A percentile compares a stretch with the other conserved stretches of the same genome.
These are phyloP conservation scores for Chelmon rostratus DNA, from an alignment of 2,797 vertebrate genomes.

Conservation along the genomic window DNA sequence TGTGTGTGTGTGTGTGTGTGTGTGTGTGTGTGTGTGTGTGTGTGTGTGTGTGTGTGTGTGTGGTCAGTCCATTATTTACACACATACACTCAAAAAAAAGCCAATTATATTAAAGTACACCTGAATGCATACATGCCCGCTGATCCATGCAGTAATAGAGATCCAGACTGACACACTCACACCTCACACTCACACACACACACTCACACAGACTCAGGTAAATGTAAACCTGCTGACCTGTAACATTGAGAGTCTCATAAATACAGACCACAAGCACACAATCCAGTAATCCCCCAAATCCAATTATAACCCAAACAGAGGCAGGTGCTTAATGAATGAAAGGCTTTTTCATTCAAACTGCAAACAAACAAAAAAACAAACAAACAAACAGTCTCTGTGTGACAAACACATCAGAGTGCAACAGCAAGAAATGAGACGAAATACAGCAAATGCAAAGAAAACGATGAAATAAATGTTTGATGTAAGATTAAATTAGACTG, in stretches of 20 bases:
- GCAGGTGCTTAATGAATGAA: slow-evolving; percentile 45
- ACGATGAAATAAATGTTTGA: background rate
- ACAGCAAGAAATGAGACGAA: background rate
- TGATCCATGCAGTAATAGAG: slow-evolving; percentile 35
- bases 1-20: slow-evolving; percentile 21
- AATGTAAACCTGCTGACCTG: slow-evolving; percentile 59
- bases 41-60: slow-evolving; percentile 8
- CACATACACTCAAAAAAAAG: slow-evolving; percentile 12
- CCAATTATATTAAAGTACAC: slow-evolving; percentile 33
- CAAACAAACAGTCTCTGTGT: background rate
- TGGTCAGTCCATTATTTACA: slow-evolving; percentile 30
- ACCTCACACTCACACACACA: slow-evolving; percentile 24
- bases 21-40: slow-evolving; percentile 16
- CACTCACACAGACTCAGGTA: slow-evolving; percentile 15
- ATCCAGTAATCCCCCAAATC: slow-evolving; percentile 53
- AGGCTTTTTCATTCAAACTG: slow-evolving; percentile 24
- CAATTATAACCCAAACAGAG: slow-evolving; percentile 54
- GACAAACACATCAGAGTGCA: background rate
- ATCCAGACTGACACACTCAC: background rate
- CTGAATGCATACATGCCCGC: slow-evolving; percentile 12
- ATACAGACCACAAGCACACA: slow-evolving; percentile 49
- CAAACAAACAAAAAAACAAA: slow-evolving; percentile 28
- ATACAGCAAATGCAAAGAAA: background rate
- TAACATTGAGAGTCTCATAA: slow-evolving; percentile 48
- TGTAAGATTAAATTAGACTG: background rate